A percentile compares a stretch with the other conserved stretches of the same genome.
Evolutionary conservation across 1,140 invertebrate species (phyloP).

Genomic region (Hyphantria cunea): DNA sequence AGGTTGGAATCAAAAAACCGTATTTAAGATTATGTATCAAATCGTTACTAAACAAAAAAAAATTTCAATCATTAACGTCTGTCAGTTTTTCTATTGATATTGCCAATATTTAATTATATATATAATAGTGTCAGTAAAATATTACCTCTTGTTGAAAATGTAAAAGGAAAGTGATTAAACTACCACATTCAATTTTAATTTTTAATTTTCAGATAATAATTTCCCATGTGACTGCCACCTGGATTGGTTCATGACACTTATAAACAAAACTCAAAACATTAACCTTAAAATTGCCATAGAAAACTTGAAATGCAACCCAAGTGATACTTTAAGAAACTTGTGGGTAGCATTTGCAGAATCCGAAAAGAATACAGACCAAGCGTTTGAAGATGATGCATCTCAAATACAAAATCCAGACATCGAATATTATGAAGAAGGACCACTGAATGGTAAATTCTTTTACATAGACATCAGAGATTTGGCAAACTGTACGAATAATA

Average conservation of each 20-base stretch:
- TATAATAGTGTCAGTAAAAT: too few relatives aligned
- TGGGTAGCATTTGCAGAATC: constrained; percentile 54
- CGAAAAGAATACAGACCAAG: constrained; percentile 47
- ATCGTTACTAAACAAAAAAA: too few relatives aligned
- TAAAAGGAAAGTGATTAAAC: too few relatives aligned
- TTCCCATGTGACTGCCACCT: constrained; percentile 68
- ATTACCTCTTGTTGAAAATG: too few relatives aligned
- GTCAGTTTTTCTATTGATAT: too few relatives aligned
- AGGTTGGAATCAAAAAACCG: too few relatives aligned
- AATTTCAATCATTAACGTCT: too few relatives aligned
- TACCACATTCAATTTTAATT: too few relatives aligned
- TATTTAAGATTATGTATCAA: too few relatives aligned
- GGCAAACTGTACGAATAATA: constrained; percentile 51
- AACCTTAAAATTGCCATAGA: constrained; percentile 56
- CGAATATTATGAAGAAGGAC: constrained; percentile 71
- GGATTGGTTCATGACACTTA: constrained; percentile 62
- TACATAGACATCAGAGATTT: constrained; percentile 66
- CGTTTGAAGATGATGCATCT: constrained; percentile 35
- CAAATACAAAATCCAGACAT: constrained; percentile 48
- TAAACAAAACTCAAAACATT: constrained; percentile 61
- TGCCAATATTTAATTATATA: too few relatives aligned
- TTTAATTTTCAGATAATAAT: constrained; percentile 58
- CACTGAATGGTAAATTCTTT: constrained; percentile 70
- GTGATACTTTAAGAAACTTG: constrained; percentile 47
- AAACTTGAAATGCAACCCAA: constrained; percentile 70